Conservation (phyloP, 2,113 vertebrate species). For the Noctilio leporinus region DNA sequence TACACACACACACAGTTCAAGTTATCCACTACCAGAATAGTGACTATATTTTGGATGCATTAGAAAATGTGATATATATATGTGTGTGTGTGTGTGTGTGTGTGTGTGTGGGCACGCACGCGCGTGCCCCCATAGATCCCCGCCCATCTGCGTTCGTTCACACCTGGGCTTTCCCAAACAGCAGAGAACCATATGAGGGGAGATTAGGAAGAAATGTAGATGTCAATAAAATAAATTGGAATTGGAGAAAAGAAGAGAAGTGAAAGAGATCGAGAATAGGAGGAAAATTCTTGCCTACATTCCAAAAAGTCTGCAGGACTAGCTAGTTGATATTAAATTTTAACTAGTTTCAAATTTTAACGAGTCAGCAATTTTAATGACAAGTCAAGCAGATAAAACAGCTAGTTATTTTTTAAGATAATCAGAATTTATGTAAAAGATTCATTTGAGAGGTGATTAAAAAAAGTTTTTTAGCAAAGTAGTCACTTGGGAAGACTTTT, state of each 20-base stretch:
- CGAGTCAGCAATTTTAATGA: background rate
- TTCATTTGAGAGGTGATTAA: background rate
- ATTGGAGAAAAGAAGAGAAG: background rate
- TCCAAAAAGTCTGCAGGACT: background rate
- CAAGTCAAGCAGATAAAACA: background rate
- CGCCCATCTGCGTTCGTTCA: background rate
- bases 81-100: too few relatives aligned
- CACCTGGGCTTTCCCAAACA: background rate
- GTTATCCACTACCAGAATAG: background rate
- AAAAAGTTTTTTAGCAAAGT: background rate
- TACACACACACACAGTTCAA: background rate
- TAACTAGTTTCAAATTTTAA: background rate
- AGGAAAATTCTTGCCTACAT: background rate
- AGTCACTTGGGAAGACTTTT: background rate
- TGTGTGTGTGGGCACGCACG: too few relatives aligned
- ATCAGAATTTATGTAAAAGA: background rate
- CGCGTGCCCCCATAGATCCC: too few relatives aligned
- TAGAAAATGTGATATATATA: background rate
- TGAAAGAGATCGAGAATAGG: background rate
- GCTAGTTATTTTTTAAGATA: background rate
- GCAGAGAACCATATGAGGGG: background rate
- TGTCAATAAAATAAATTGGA: background rate
- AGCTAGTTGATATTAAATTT: too few relatives aligned
- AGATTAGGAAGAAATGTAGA: background rate
- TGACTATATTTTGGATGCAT: background rate